These are phyloP conservation scores for Ommatoiulus sabulosus DNA, from an alignment of 2,888 invertebrate species.

Conservation along the genomic window DNA sequence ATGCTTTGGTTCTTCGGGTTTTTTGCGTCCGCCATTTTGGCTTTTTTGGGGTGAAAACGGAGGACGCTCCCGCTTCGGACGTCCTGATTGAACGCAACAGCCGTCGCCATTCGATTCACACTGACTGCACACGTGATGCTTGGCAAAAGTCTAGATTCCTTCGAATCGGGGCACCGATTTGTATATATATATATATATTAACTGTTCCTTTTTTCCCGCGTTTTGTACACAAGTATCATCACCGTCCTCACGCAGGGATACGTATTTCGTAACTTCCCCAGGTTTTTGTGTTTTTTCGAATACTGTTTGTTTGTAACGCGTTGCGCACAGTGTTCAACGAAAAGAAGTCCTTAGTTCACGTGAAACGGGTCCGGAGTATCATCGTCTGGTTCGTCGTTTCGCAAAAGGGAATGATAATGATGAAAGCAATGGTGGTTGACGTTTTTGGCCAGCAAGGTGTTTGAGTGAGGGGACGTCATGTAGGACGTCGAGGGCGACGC, in stretches of 20 bases:
- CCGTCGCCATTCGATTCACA: not conserved
- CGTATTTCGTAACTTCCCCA: not conserved
- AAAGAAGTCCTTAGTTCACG: not conserved
- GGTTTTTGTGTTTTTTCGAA: not conserved
- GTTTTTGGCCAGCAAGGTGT: slow-evolving; percentile 33
- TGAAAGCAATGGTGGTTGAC: slow-evolving; percentile 35
- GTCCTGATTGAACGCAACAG: not conserved
- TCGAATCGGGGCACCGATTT: not conserved
- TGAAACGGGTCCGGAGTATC: not conserved
- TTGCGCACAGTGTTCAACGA: not conserved
- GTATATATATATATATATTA: not conserved
- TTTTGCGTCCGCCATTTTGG: not conserved
- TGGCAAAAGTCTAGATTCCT: not conserved
- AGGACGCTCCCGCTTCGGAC: not conserved
- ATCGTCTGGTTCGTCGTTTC: slow-evolving; percentile 15
- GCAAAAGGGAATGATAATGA: slow-evolving; percentile 30
- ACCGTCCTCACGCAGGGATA: not conserved
- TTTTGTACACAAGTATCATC: not conserved
- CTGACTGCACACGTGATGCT: not conserved
- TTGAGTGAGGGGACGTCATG: slow-evolving; percentile 30
- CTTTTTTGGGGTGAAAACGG: not conserved
- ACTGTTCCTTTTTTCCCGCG: not conserved
- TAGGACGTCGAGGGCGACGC: slow-evolving; percentile 35
- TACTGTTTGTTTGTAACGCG: not conserved
- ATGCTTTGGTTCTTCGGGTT: slow-evolving; percentile 4